Base-by-base conservation (phyloP, 1,140 invertebrate species). In the Maconellicoccus hirsutus region DNA sequence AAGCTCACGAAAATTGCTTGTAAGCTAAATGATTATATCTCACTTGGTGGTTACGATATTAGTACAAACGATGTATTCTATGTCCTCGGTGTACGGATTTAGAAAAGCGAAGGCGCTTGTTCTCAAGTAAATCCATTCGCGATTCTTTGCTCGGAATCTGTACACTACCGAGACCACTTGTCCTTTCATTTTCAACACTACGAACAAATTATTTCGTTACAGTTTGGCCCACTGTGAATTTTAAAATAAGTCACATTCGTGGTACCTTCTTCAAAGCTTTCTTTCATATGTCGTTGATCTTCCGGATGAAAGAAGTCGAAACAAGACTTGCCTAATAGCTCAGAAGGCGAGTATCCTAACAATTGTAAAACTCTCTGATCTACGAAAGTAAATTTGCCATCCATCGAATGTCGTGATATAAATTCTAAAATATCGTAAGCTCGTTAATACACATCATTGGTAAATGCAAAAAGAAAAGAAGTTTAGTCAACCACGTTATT, bases 371-470 rank as follows among this genome's bases (percentile, higher is more conserved):
- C 94, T 75, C 94, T 88, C 80, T 98, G 96, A 80, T 98, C 96
- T 22, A 98, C 93, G 82, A 98, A 98, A n/a, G 95, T 93, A 79
- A 98, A 97, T 80, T 96, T 97, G 23, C 96, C 95, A 77, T 98
- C 95, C 70, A 92, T 86, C 23, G 90, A 90, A 80, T 98, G 95
- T 66, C 96, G 87, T 25, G 94, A 95, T 73, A 97, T 94, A 78
- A 98, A 98, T 83, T 98, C 95, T 78, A 83, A 39, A 52, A 8
- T 16, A 72, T 69, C 71, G 52, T 74, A 70, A 19, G 38, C 21
- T 26, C 29, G 29, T 33, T n/a, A n/a, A n/a, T n/a, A n/a, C n/a
- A n/a, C n/a, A n/a, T n/a, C n/a, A n/a, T n/a, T n/a, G n/a, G n/a
- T n/a, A n/a, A n/a, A n/a, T n/a, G n/a, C n/a, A n/a, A n/a, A n/a